Evolutionary conservation across 1,140 invertebrate genomes (phyloP), one percentile per base, ranked within the genome.

Genomic region (Drosophila auraria): DNA sequence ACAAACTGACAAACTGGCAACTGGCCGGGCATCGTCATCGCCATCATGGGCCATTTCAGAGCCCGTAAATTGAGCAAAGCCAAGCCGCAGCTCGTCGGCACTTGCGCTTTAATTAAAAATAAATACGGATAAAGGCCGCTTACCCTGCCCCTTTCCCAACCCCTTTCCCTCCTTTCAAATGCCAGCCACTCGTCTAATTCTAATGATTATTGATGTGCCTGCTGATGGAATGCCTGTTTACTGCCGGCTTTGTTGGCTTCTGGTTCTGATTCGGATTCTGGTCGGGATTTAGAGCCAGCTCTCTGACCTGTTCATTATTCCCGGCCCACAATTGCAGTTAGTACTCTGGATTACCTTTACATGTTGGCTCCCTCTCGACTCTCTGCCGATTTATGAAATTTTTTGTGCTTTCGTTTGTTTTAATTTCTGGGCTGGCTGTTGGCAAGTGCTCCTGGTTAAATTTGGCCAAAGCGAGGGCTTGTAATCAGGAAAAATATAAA

Each of bases 31-130:
- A 30, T 58, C 54, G 27, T 56, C 47, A 50, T 59, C 47, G 20
- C 20, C 20, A 20, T 30, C 6, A 50, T 54, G 59, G 47, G 54
- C 44, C 62, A 49, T 74, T 75, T 70, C 45, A 66, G 59, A 56
- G 58, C 36, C 25, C 62, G 54, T 69, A 80, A 89, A 87, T 87
- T 87, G 84, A 87, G 73, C 66, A 87, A 87, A 87, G 84, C 81
- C 61, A 42, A 42, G 81, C 84, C 84, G 84, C 83, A 80, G 59
- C 54, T 80, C 30, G 70, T 64, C 79, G 84, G 51, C 84, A 66
- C 59, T 72, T 81, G 73, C 81, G 84, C 81, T 90, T 87, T 79
- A 89, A 87, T 87, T 87, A 87, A 89, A 78, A 72, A 49, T 62
- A 80, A 78, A 84, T 89, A 56, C 20, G 25, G 40, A 50, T 70